These are phyloP conservation scores for Palythoa grandis DNA, from an alignment of 92 coral and sea anemone species.

Conservation along the genomic window DNA sequence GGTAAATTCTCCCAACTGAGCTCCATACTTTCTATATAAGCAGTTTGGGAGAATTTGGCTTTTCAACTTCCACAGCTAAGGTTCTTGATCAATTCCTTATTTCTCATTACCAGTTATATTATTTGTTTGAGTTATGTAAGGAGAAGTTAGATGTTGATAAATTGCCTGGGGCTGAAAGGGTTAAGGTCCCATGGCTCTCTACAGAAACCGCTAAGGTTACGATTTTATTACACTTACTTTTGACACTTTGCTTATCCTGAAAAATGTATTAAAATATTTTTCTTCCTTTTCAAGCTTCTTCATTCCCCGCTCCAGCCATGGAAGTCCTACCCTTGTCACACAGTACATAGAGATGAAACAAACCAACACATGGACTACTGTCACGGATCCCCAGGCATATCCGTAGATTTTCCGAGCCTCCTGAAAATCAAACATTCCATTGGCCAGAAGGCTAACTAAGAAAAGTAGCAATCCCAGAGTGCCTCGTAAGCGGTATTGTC, in stretches of 20 bases:
- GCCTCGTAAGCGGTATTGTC: slow-evolving; percentile 52
- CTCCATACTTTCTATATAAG: too few species aligned
- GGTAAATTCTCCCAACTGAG: too few species aligned
- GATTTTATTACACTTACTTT: slow-evolving; percentile 57
- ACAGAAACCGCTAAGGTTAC: neutral
- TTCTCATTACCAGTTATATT: too few species aligned
- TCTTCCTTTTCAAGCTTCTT: slow-evolving; percentile 61
- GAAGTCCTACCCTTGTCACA: slow-evolving; percentile 57
- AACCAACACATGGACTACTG: slow-evolving; percentile 54
- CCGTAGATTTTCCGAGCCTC: slow-evolving; percentile 73
- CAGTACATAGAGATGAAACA: slow-evolving; percentile 70
- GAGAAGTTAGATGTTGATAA: too few species aligned
- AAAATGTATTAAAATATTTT: slow-evolving; percentile 65
- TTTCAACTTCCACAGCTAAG: too few species aligned
- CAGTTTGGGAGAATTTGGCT: too few species aligned
- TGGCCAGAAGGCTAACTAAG: slow-evolving; percentile 47
- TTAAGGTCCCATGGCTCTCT: too few species aligned
- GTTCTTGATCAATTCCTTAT: too few species aligned
- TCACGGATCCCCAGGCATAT: slow-evolving; percentile 80
- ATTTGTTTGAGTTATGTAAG: too few species aligned
- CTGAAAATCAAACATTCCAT: slow-evolving; percentile 69
- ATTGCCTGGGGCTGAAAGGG: too few species aligned
- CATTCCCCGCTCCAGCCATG: slow-evolving; percentile 83
- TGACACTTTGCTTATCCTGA: slow-evolving; percentile 63
- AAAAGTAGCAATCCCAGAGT: slow-evolving; percentile 53